Evolutionary conservation across 2,888 invertebrate species (phyloP).

Genomic region (Drosophila fulvimacula): DNA sequence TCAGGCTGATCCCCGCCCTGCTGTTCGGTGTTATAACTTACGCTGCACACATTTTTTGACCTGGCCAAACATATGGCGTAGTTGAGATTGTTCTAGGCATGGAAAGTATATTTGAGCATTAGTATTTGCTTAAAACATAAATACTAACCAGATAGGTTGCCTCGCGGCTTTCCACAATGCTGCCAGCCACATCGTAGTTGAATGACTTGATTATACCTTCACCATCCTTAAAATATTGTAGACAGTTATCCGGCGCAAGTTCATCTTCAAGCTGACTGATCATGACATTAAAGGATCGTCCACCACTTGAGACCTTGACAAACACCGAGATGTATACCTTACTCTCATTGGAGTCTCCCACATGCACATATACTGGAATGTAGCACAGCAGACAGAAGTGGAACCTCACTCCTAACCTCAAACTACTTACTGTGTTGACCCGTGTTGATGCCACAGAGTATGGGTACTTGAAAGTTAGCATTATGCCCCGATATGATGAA

Average conservation of each 20-base stretch:
- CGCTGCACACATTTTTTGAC: conserved; percentile 87
- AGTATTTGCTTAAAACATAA: not conserved
- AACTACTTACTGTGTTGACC: conserved; percentile 89
- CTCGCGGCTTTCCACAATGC: conserved; percentile 86
- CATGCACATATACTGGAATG: conserved; percentile 89
- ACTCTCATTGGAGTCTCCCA: conserved; percentile 86
- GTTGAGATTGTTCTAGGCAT: conserved; percentile 89
- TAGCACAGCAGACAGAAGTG: conserved; percentile 53
- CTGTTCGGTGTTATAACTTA: conserved; percentile 86
- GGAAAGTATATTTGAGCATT: not conserved
- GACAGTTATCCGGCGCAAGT: conserved; percentile 87
- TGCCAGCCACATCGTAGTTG: conserved; percentile 88
- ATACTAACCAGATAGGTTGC: conserved; percentile 88
- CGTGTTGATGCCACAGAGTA: conserved; percentile 90
- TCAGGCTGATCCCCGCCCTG: conserved; percentile 85
- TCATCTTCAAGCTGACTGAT: conserved; percentile 85
- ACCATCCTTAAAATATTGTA: conserved; percentile 88
- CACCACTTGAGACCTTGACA: conserved; percentile 86
- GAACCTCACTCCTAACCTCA: fast-evolving
- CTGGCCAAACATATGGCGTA: conserved; percentile 90
- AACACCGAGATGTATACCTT: conserved; percentile 89
- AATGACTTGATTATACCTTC: conserved; percentile 89
- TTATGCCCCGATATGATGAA: conserved; percentile 90
- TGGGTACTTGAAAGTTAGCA: conserved; percentile 88
- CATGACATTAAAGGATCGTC: conserved; percentile 88